Conservation (phyloP, 2,888 invertebrate genomes). For the Mesorhabditis spiculigera region DNA sequence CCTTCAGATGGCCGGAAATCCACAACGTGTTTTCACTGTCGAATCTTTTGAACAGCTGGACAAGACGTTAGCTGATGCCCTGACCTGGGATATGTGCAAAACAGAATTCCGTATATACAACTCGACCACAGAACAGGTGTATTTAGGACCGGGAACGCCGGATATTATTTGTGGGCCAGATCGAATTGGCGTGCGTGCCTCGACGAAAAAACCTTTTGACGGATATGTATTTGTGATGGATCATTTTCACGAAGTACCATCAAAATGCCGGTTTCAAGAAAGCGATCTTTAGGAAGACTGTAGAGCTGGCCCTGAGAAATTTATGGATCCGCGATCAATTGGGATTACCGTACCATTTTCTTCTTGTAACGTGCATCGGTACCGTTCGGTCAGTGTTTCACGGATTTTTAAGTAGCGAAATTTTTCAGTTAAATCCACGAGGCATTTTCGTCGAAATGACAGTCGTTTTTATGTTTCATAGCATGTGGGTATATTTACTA, state of each 20-base stretch:
- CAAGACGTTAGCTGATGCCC: conserved; percentile 46
- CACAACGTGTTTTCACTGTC: conserved; percentile 55
- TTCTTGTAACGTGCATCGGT: conserved; percentile 55
- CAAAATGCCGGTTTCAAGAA: background rate
- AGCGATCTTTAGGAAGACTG: conserved; percentile 36
- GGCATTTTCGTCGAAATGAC: conserved; percentile 57
- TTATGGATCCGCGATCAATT: conserved; percentile 46
- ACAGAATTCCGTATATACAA: conserved; percentile 49
- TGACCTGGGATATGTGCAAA: conserved; percentile 58
- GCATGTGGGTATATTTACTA: conserved; percentile 20
- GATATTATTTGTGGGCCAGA: conserved; percentile 57
- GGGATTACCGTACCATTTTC: conserved; percentile 56
- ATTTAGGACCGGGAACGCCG: conserved; percentile 52
- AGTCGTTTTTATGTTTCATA: conserved; percentile 57
- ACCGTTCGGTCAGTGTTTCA: conserved; percentile 46
- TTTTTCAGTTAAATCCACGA: conserved; percentile 48
- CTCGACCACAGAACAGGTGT: background rate
- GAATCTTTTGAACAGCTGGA: conserved; percentile 55
- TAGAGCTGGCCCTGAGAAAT: conserved; percentile 50
- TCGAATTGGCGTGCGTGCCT: conserved; percentile 56
- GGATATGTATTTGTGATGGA: conserved; percentile 57
- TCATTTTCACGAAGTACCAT: conserved; percentile 46
- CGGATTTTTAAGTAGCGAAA: background rate
- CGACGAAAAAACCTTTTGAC: conserved; percentile 56
- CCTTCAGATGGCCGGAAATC: conserved; percentile 52